A percentile compares a stretch with the other conserved stretches of the same genome.
phyloP scores from a whole-genome alignment of 2,113 vertebrate genomes.

The Burhinus oedicnemus region DNA sequence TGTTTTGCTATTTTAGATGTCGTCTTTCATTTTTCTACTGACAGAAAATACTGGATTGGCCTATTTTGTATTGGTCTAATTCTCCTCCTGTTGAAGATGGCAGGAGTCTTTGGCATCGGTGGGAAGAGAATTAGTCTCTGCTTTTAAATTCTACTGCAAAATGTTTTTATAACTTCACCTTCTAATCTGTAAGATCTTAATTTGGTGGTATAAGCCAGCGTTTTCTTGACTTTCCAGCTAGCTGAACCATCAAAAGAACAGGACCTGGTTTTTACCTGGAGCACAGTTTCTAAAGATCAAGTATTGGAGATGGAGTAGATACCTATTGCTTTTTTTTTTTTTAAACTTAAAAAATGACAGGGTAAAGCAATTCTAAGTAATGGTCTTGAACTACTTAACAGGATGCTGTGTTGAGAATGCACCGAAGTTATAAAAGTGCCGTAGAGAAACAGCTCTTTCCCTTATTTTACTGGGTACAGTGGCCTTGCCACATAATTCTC shows the following conservation, averaged over 20 bases:
- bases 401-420: background rate
- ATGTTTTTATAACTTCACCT: background rate
- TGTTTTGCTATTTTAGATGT: background rate
- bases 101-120: background rate
- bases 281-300: background rate
- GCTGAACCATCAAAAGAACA: background rate
- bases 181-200: background rate
- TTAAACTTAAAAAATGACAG: background rate
- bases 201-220: background rate
- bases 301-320: background rate
- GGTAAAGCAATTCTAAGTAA: background rate
- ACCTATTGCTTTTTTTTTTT: background rate
- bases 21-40: background rate
- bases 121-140: background rate
- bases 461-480: background rate
- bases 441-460: background rate
- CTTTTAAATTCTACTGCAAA: background rate
- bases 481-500: background rate
- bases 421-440: background rate
- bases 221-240: background rate
- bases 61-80: slow-evolving; percentile 32
- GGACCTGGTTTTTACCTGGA: background rate
- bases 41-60: slow-evolving; percentile 32
- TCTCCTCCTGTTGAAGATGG: background rate
- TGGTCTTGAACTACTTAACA: background rate